phyloP scores from a whole-genome alignment of 64 coral and sea anemone genomes.

The Stichodactyla helianthus region DNA sequence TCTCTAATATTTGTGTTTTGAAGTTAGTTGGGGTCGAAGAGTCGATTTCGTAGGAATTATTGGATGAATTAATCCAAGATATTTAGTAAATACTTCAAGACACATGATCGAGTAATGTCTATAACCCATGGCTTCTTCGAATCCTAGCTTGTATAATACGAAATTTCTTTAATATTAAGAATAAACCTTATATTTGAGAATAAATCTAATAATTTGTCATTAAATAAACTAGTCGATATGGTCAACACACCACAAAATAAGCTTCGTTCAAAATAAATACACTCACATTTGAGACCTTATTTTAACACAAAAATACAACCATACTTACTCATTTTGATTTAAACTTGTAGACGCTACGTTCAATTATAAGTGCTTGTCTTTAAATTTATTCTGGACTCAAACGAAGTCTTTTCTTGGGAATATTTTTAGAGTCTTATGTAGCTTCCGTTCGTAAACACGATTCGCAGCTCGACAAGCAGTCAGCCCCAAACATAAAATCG shows the following conservation, averaged over 20 bases:
- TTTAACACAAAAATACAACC: not conserved
- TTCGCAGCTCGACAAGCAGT: conserved; percentile 2
- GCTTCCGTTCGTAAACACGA: not conserved
- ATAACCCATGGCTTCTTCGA: not conserved
- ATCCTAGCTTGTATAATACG: not conserved
- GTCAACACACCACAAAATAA: not conserved
- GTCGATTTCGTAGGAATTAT: conserved; percentile 16
- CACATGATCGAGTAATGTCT: not conserved
- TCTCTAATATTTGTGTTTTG: not conserved
- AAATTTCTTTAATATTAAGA: not conserved
- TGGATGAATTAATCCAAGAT: conserved; percentile 17
- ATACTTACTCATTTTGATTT: conserved; percentile 8
- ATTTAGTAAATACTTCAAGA: conserved; percentile 5
- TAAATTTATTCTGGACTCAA: not conserved
- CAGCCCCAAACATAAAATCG: not conserved
- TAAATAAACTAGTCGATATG: not conserved
- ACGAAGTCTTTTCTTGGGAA: not conserved
- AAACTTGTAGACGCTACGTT: not conserved
- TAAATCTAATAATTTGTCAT: not conserved
- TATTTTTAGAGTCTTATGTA: not conserved
- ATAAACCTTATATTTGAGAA: not conserved
- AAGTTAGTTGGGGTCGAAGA: not conserved
- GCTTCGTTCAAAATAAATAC: not conserved
- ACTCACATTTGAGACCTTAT: not conserved
- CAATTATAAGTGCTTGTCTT: not conserved